Conservation (phyloP, 2,113 vertebrate genomes). For the Ursus arctos region DNA sequence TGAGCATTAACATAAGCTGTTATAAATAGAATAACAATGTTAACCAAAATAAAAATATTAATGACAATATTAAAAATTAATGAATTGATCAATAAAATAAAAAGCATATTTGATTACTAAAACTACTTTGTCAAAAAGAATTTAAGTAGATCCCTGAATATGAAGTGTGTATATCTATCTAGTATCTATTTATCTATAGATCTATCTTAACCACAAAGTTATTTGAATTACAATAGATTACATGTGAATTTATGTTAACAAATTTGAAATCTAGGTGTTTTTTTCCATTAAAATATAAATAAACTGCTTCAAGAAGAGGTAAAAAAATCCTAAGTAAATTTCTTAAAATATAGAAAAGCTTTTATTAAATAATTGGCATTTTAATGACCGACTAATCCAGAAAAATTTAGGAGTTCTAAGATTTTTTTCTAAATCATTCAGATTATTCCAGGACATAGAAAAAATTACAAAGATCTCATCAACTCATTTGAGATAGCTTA, state of each 20-base stretch:
- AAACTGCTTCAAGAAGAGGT: neutral
- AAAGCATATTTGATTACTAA: neutral
- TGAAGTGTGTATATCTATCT: neutral
- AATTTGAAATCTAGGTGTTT: neutral
- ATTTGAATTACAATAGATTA: neutral
- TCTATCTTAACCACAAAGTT: neutral
- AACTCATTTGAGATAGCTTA: neutral
- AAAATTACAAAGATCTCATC: neutral
- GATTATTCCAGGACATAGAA: neutral
- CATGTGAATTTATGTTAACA: constrained; percentile 3
- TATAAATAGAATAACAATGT: neutral
- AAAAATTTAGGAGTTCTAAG: neutral
- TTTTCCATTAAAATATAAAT: neutral
- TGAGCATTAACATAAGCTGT: neutral
- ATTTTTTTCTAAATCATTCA: neutral
- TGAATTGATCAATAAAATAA: neutral
- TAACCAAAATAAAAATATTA: neutral
- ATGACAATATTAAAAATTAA: neutral
- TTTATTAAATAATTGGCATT: neutral
- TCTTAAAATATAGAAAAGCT: neutral
- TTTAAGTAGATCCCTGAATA: neutral
- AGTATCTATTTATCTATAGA: neutral
- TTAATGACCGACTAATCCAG: neutral
- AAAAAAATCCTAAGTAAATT: neutral
- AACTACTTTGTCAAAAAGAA: neutral